Conservation (phyloP, 1,140 invertebrate genomes). For the Drosophila prosaltans region DNA sequence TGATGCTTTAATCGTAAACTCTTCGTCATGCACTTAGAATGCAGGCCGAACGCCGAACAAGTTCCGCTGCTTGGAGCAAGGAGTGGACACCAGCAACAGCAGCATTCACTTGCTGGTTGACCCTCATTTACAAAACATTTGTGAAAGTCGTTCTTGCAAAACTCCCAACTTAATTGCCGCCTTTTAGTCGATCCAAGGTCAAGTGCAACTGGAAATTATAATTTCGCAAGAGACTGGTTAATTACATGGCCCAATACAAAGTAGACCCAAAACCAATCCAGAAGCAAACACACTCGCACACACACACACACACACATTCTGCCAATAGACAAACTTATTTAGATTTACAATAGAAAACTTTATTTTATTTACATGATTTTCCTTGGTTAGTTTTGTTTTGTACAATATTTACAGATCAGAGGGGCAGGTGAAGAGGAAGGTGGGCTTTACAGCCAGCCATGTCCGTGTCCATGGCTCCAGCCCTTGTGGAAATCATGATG, state of each 20-base stretch:
- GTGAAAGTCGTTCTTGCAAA: slow-evolving; percentile 81
- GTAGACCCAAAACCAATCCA: slow-evolving; percentile 32
- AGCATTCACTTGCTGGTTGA: slow-evolving; percentile 37
- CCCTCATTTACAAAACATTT: slow-evolving; percentile 56
- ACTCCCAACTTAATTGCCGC: slow-evolving; percentile 68
- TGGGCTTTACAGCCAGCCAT: slow-evolving; percentile 66
- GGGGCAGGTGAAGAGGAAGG: background rate
- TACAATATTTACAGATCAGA: slow-evolving; percentile 71
- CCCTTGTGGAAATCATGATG: slow-evolving; percentile 70
- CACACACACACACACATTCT: background rate
- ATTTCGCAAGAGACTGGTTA: slow-evolving; percentile 38
- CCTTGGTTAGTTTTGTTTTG: slow-evolving; percentile 37
- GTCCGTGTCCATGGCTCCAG: slow-evolving; percentile 59
- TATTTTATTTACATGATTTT: slow-evolving; percentile 70
- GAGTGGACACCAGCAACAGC: slow-evolving; percentile 19
- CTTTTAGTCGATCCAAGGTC: slow-evolving; percentile 64
- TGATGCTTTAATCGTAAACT: too few relatives aligned
- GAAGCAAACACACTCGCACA: background rate
- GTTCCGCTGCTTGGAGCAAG: slow-evolving; percentile 16
- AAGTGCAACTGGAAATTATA: slow-evolving; percentile 81
- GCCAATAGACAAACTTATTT: slow-evolving; percentile 2
- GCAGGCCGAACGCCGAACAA: slow-evolving; percentile 12
- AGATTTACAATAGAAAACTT: slow-evolving; percentile 46
- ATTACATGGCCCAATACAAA: slow-evolving; percentile 39
- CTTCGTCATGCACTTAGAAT: slow-evolving; percentile 54